Evolutionary conservation across 2,113 vertebrate species (phyloP).

Genomic region (Empidonax alnorum): DNA sequence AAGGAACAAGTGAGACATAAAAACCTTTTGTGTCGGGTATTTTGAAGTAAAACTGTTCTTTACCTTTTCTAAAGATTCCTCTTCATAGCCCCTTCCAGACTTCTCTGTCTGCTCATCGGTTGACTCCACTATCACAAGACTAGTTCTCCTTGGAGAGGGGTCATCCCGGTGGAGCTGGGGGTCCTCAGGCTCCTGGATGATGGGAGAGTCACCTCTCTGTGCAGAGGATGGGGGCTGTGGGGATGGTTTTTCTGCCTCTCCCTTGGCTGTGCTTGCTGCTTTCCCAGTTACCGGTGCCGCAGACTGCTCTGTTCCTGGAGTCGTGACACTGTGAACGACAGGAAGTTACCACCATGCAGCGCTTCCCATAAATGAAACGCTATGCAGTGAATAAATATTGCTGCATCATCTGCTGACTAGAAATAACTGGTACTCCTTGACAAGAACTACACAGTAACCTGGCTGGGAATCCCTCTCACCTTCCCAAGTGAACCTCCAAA

Average conservation of each 20-base stretch:
- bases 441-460: background rate
- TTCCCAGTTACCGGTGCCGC: background rate
- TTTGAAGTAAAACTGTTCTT: background rate
- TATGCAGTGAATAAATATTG: background rate
- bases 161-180: conserved; percentile 30
- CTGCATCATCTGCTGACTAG: fast-evolving
- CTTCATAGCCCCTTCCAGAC: conserved; percentile 71
- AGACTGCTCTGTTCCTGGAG: conserved; percentile 35
- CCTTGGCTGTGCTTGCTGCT: conserved; percentile 20
- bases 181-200: conserved; percentile 77
- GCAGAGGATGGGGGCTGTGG: conserved; percentile 51
- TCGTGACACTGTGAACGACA: conserved; percentile 62
- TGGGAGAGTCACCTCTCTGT: conserved; percentile 73
- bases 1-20: fast-evolving
- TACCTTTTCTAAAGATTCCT: conserved; percentile 87
- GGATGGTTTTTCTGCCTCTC: conserved; percentile 46
- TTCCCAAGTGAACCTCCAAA: background rate
- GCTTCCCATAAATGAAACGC: background rate
- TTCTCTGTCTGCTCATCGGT: conserved; percentile 79
- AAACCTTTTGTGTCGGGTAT: background rate
- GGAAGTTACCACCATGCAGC: background rate
- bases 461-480: background rate
- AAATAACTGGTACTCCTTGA: background rate
- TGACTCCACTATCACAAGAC: conserved; percentile 76
- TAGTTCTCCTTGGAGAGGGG: conserved; percentile 60